These are phyloP conservation scores for Sebastes trivittatus DNA, from an alignment of 2,797 vertebrate species.

Conservation along the genomic window DNA sequence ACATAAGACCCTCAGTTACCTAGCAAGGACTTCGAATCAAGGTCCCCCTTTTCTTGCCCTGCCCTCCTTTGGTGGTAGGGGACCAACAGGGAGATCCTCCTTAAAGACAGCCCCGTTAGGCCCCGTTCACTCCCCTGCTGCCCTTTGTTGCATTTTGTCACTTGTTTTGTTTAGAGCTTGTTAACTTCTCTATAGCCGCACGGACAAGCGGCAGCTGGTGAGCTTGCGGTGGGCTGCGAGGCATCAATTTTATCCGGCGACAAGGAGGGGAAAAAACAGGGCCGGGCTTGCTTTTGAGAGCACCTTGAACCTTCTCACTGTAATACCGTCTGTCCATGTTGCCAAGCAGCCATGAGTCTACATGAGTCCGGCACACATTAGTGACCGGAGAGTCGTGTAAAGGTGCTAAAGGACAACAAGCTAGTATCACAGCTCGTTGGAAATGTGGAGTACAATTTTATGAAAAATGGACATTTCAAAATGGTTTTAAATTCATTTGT, in stretches of 20 bases:
- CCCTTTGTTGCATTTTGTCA: conserved; percentile 81
- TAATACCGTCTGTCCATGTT: conserved; percentile 41
- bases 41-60: conserved; percentile 74
- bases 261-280: conserved; percentile 55
- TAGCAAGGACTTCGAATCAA: conserved; percentile 81
- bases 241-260: conserved; percentile 78
- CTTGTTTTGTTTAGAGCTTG: conserved; percentile 86
- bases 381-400: not conserved
- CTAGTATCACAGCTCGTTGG: not conserved
- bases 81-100: conserved; percentile 75
- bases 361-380: conserved; percentile 2
- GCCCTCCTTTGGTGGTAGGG: conserved; percentile 71
- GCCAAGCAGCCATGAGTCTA: conserved; percentile 43
- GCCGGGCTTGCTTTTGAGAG: conserved; percentile 50
- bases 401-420: not conserved
- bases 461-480: not conserved
- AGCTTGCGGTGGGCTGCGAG: conserved; percentile 65
- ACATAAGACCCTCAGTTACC: conserved; percentile 88
- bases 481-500: not conserved
- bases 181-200: conserved; percentile 81
- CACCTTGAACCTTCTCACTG: conserved; percentile 72
- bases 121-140: conserved; percentile 60
- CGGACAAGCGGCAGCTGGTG: conserved; percentile 80
- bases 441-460: not conserved
- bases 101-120: conserved; percentile 76